These are phyloP conservation scores for Umimayanthus chanpuru DNA, from an alignment of 92 coral and sea anemone species.

Conservation along the genomic window DNA sequence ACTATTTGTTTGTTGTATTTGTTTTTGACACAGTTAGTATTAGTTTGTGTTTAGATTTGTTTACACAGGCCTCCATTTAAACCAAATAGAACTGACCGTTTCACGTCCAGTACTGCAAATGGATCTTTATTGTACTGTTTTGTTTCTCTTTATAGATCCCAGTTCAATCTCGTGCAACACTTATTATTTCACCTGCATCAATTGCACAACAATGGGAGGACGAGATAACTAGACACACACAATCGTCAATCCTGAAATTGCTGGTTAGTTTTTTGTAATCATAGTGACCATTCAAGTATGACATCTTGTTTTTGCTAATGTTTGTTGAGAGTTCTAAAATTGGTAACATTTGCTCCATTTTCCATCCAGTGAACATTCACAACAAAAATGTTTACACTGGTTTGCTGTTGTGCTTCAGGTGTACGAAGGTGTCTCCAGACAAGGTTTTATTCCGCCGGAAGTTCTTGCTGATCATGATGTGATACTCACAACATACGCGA, in stretches of 20 bases:
- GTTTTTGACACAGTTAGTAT: neutral
- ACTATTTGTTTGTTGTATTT: too few relatives aligned
- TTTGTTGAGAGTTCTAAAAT: too few relatives aligned
- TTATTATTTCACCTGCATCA: constrained; percentile 95
- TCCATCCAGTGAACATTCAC: neutral
- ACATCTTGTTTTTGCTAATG: neutral
- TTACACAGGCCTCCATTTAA: too few relatives aligned
- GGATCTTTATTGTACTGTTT: neutral
- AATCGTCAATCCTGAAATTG: constrained; percentile 72
- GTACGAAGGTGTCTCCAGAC: constrained; percentile 89
- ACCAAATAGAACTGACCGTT: too few relatives aligned
- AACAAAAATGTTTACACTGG: neutral
- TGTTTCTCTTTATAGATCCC: constrained; percentile 58
- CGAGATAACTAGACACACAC: constrained; percentile 84
- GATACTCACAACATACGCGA: constrained; percentile 88
- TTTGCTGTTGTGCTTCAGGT: constrained; percentile 53
- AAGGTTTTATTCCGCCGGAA: constrained; percentile 89
- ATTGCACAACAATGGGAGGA: constrained; percentile 96
- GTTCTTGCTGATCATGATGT: constrained; percentile 89
- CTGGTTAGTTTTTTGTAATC: constrained; percentile 62
- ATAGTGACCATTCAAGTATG: neutral
- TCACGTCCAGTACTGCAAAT: too few relatives aligned
- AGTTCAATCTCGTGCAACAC: constrained; percentile 83
- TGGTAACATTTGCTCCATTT: neutral
- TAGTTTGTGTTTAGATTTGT: neutral